Conservation (phyloP, 2,797 vertebrate genomes). For the Coregonus sp. region DNA sequence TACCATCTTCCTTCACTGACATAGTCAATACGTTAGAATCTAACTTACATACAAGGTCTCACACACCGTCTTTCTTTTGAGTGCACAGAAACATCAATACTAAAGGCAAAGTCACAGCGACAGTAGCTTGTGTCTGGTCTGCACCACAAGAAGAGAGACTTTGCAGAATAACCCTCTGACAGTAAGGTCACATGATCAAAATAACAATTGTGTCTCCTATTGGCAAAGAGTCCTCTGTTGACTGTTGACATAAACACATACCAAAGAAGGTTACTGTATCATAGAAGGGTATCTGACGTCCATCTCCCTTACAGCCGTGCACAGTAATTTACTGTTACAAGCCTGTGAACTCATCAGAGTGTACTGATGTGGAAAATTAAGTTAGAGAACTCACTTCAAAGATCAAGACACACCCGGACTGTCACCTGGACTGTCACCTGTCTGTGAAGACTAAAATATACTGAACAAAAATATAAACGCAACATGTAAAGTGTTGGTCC, state of each 20-base stretch:
- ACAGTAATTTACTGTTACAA: conserved; percentile 17
- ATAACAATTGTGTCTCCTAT: too few species aligned
- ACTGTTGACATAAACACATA: too few species aligned
- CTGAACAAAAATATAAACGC: too few species aligned
- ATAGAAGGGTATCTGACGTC: conserved; percentile 1
- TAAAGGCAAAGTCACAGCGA: neutral
- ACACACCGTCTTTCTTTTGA: neutral
- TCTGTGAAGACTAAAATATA: neutral
- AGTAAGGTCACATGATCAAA: too few species aligned
- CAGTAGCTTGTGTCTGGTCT: too few species aligned
- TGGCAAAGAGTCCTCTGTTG: too few species aligned
- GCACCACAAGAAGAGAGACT: neutral
- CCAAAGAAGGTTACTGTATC: too few species aligned
- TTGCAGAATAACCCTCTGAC: neutral
- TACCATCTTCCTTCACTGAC: too few species aligned
- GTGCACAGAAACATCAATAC: neutral
- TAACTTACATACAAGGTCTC: neutral
- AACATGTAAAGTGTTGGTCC: too few species aligned
- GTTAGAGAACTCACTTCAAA: conserved; percentile 42
- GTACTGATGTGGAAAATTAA: conserved; percentile 52
- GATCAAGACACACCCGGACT: conserved; percentile 17
- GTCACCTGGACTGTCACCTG: neutral
- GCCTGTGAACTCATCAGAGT: conserved; percentile 43
- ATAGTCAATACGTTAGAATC: too few species aligned
- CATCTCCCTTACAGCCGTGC: conserved; percentile 10